These are phyloP conservation scores for Tachina lurida DNA, from an alignment of 2,888 invertebrate genomes.

Conservation along the genomic window DNA sequence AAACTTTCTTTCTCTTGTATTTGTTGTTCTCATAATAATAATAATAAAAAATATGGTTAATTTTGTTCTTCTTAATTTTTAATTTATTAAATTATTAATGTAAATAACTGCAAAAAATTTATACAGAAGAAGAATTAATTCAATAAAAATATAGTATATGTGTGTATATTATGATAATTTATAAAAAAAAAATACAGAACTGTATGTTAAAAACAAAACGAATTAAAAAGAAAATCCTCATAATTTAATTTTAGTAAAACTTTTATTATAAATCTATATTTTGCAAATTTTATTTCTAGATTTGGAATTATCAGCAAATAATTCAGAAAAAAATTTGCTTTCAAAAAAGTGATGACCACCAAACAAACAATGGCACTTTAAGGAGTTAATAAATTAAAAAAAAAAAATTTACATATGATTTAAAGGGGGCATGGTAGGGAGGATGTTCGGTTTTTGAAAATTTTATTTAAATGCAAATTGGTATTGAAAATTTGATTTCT, in stretches of 20 bases:
- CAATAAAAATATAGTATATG: conserved; percentile 38
- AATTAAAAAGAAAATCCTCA: conserved; percentile 37
- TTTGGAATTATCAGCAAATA: conserved; percentile 60
- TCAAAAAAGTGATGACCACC: conserved; percentile 67
- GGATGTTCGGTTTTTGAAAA: neutral
- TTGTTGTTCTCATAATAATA: conserved; percentile 19
- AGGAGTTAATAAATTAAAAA: conserved; percentile 32
- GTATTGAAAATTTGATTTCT: conserved; percentile 9
- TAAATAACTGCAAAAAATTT: conserved; percentile 68
- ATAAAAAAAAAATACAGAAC: conserved; percentile 38
- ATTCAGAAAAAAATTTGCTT: conserved; percentile 28
- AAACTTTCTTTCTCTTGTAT: neutral
- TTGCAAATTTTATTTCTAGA: conserved; percentile 5
- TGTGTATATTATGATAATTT: conserved; percentile 41
- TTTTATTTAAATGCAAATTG: conserved; percentile 36
- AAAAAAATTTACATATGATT: neutral
- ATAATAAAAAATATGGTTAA: conserved; percentile 11
- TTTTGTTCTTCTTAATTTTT: conserved; percentile 34
- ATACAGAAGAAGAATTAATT: conserved; percentile 55
- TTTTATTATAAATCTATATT: conserved; percentile 6
- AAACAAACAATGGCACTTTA: conserved; percentile 68
- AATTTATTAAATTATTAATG: conserved; percentile 69
- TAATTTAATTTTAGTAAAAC: conserved; percentile 21
- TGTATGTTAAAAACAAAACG: conserved; percentile 23
- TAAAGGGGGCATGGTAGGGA: neutral